phyloP scores from a whole-genome alignment of 1,140 invertebrate genomes.

The Aporrectodea caliginosa region DNA sequence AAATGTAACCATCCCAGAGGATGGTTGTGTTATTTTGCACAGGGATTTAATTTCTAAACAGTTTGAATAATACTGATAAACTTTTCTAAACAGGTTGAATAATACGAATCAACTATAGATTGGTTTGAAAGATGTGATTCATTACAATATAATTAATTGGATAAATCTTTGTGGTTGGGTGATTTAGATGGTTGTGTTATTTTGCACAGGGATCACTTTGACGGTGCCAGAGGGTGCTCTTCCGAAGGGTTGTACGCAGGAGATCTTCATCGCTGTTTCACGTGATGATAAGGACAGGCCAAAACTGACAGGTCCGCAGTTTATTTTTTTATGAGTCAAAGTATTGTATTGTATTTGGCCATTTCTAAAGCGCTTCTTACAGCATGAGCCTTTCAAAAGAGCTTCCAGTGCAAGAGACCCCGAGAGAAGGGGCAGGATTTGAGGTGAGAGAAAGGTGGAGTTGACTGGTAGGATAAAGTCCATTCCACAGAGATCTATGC shows the following conservation, averaged over 20 bases:
- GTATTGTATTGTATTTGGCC: no score
- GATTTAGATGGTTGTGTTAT: neutral
- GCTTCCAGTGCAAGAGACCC: no score
- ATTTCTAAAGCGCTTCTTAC: no score
- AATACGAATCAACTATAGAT: neutral
- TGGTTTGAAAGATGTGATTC: neutral
- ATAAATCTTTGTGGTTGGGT: neutral
- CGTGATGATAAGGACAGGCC: constrained; percentile 84
- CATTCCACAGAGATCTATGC: no score
- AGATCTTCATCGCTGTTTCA: constrained; percentile 80
- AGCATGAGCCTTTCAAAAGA: no score
- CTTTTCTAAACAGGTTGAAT: neutral
- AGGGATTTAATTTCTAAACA: no score
- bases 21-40: no score
- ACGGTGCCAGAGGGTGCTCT: constrained; percentile 84
- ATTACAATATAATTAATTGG: neutral
- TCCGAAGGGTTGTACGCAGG: constrained; percentile 72
- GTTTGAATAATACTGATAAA: no score
- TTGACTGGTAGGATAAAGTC: neutral
- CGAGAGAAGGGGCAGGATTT: no score
- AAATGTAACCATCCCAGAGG: no score
- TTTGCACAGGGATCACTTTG: constrained; percentile 66
- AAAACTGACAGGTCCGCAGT: constrained; percentile 67
- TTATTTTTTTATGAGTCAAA: neutral
- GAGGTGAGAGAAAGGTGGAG: no score